Percentiles rank a stretch among this genome's conserved stretches.
phyloP scores from a whole-genome alignment of 2,113 vertebrate species.

The Globicephala melas region DNA sequence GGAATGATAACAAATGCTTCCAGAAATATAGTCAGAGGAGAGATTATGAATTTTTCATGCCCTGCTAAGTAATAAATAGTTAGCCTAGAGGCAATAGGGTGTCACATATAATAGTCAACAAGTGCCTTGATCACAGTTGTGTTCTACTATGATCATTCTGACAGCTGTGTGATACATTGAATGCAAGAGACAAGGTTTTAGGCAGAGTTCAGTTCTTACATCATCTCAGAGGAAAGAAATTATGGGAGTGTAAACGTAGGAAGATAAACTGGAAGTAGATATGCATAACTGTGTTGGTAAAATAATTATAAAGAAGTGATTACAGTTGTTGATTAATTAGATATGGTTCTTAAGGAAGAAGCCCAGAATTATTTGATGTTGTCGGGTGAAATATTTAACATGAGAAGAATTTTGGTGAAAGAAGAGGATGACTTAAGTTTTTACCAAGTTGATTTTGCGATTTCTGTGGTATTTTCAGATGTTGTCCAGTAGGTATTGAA shows the following conservation, averaged over 20 bases:
- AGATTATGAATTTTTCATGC: constrained; percentile 12
- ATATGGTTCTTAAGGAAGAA: background rate
- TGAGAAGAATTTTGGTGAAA: background rate
- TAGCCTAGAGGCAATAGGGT: background rate
- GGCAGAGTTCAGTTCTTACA: background rate
- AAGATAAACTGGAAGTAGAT: background rate
- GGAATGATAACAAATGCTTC: background rate
- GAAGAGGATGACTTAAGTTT: background rate
- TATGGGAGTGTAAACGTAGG: background rate
- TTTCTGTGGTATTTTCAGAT: background rate
- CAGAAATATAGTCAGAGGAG: background rate
- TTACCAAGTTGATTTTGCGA: background rate
- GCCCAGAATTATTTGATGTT: background rate
- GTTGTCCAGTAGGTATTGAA: background rate
- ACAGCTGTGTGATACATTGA: background rate
- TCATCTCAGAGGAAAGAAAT: background rate
- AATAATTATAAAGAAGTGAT: background rate
- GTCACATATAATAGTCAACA: background rate
- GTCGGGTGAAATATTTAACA: background rate
- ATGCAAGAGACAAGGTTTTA: background rate
- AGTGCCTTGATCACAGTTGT: background rate
- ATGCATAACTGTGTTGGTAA: background rate
- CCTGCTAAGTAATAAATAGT: background rate
- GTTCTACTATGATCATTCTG: background rate
- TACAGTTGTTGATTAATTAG: background rate